phyloP scores from a whole-genome alignment of 2,888 invertebrate genomes.

The Eulithis testata region DNA sequence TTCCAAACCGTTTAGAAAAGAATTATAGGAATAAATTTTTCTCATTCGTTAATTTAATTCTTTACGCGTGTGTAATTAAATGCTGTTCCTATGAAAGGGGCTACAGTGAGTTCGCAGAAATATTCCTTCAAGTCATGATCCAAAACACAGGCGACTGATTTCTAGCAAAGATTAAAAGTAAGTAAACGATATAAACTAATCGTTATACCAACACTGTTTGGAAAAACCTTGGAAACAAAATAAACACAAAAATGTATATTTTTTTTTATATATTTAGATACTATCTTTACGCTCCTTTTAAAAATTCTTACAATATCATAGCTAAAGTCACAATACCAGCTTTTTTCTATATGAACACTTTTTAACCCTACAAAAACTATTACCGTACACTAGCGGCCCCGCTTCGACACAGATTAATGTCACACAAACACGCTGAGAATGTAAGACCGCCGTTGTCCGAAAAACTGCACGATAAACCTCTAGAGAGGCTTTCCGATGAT shows the following conservation, averaged over 20 bases:
- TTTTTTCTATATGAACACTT: neutral
- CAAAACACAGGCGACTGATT: slow-evolving; percentile 21
- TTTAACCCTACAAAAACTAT: slow-evolving; percentile 1
- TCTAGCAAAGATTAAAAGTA: slow-evolving; percentile 22
- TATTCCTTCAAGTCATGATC: slow-evolving; percentile 21
- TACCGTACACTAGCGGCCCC: neutral
- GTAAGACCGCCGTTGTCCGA: slow-evolving; percentile 50
- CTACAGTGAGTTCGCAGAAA: slow-evolving; percentile 27
- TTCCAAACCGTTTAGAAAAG: neutral
- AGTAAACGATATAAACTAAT: neutral
- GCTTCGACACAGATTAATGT: slow-evolving; percentile 53
- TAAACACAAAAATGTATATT: too few species aligned
- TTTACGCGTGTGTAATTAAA: slow-evolving; percentile 26
- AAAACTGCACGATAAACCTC: slow-evolving; percentile 47
- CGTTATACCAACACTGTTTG: neutral
- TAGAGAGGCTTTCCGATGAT: slow-evolving; percentile 15
- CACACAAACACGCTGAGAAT: slow-evolving; percentile 53
- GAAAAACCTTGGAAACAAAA: slow-evolving; percentile 2
- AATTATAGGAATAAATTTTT: slow-evolving; percentile 8
- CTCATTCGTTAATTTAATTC: slow-evolving; percentile 4
- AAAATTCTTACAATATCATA: too few species aligned
- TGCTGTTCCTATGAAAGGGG: slow-evolving; percentile 23
- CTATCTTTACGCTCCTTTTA: too few species aligned
- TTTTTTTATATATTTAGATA: too few species aligned
- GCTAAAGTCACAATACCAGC: too few species aligned